phyloP scores from a whole-genome alignment of 2,113 vertebrate genomes.

The Archocentrus centrarchus region DNA sequence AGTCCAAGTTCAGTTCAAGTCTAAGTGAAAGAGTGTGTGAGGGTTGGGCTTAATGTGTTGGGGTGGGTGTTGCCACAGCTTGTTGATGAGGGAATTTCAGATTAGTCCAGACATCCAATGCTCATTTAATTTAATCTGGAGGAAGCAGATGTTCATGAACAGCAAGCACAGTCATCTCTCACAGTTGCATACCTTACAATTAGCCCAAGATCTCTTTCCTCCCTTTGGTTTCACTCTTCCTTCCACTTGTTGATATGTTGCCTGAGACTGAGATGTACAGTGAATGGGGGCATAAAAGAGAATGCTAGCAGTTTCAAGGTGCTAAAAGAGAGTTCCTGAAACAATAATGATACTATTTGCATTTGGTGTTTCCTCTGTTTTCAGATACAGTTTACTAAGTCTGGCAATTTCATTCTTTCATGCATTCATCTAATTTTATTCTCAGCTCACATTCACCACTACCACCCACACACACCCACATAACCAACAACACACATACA shows the following conservation, averaged over 20 bases:
- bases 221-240: constrained; percentile 18
- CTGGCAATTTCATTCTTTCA: not conserved
- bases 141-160: constrained; percentile 66
- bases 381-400: not conserved
- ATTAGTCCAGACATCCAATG: constrained; percentile 41
- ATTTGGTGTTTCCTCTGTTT: constrained; percentile 2
- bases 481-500: not conserved
- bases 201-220: constrained; percentile 23
- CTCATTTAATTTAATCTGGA: constrained; percentile 67
- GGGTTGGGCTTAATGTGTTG: constrained; percentile 6
- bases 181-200: constrained; percentile 33
- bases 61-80: constrained; percentile 9
- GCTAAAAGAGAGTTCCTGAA: not conserved
- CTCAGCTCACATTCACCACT: constrained; percentile 14
- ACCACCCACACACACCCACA: constrained; percentile 17
- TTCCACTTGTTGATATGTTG: constrained; percentile 53
- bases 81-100: constrained; percentile 42
- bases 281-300: not conserved
- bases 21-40: too few relatives aligned
- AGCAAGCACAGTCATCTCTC: constrained; percentile 51
- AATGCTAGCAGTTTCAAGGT: not conserved
- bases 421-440: constrained; percentile 26
- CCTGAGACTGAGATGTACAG: not conserved
- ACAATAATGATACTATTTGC: not conserved
- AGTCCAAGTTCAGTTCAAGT: too few relatives aligned